Evolutionary conservation across 2,888 invertebrate species (phyloP).

Genomic region (Cheilosia urbana): DNA sequence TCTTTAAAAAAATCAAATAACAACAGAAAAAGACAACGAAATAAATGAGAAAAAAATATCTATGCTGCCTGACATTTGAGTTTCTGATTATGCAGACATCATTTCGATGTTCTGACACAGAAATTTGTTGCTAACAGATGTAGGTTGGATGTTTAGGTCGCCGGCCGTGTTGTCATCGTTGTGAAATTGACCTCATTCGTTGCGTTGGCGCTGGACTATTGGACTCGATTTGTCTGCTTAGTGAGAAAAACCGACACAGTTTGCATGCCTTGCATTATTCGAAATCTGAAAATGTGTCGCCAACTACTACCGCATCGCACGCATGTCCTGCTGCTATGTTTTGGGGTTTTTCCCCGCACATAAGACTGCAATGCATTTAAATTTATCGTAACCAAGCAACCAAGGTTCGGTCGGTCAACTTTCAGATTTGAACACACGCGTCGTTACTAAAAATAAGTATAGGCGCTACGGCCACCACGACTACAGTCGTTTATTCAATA

Average conservation of each 20-base stretch:
- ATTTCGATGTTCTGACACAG: slow-evolving; percentile 30
- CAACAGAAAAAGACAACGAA: neutral
- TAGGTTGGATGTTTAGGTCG: slow-evolving; percentile 45
- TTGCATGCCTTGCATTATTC: neutral
- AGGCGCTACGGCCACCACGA: neutral
- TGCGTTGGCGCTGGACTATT: neutral
- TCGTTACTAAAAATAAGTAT: slow-evolving; percentile 25
- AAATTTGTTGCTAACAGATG: slow-evolving; percentile 43
- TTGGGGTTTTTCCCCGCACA: neutral
- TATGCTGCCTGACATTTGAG: slow-evolving; percentile 36
- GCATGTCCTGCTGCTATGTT: neutral
- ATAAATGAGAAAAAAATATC: slow-evolving; percentile 1
- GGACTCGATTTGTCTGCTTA: slow-evolving; percentile 19
- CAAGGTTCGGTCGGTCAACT: slow-evolving; percentile 24
- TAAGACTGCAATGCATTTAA: neutral
- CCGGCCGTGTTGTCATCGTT: slow-evolving; percentile 2
- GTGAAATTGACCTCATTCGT: slow-evolving; percentile 49
- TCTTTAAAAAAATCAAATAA: neutral
- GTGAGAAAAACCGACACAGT: neutral
- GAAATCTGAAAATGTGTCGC: slow-evolving; percentile 1
- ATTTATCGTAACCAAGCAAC: neutral
- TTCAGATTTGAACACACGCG: slow-evolving; percentile 4
- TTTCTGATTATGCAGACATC: slow-evolving; percentile 49
- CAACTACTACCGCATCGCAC: neutral
- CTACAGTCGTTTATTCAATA: neutral